Evolutionary conservation across 30 jellyfish, hydroid and myxozoan genomes (phyloP), one percentile per base, ranked within the genome.

Genomic region (Chrysaora quinquecirrha): DNA sequence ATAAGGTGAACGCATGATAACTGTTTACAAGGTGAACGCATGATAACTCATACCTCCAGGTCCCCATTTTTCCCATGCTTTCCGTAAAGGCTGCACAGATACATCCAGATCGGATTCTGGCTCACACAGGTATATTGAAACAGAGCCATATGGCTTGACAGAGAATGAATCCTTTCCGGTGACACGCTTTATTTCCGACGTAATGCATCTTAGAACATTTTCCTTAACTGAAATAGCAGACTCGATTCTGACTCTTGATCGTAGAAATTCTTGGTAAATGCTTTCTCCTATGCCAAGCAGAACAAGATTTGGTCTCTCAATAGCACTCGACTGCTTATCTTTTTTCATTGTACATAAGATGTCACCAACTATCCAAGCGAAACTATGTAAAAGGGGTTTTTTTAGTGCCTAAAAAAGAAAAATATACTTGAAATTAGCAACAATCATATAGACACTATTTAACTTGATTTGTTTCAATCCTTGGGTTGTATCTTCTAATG

Each of bases 51-150:
- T n/a, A 79, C 82, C 81, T 63, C 30, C 34, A 0, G 73, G 80
- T 21, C 64, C 82, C 64, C 22, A 64, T 7, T 38, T 64, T 21
- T 1, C n/a, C 62, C 56, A 63, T 4, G 89, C 89, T 9, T 4
- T 20, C 29, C 50, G 38, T 24, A 65, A 67, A 0, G 97, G 87
- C 22, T 48, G 6, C 34, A 88, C 19, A 75, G 90, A 88, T 3
- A 88, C 78, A 80, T 89, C 97, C 38, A 89, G 19, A 56, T 89
- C 97, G 6, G 97, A 89, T 34, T 82, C 97, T 25, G 81, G 80
- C 52, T 76, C 95, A 71, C 97, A 81, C 20, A 90, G 82, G 66
- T 75, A 90, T 72, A 90, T 70, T 3, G 97, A 90, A 1, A 86
- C 87, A 21, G 97, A 90, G 32, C 96, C 97, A 38, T 90, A 90